Percentiles rank a stretch among this genome's conserved stretches.
These are phyloP conservation scores for Caranx ignobilis DNA, from an alignment of 2,113 vertebrate genomes.

Conservation along the genomic window DNA sequence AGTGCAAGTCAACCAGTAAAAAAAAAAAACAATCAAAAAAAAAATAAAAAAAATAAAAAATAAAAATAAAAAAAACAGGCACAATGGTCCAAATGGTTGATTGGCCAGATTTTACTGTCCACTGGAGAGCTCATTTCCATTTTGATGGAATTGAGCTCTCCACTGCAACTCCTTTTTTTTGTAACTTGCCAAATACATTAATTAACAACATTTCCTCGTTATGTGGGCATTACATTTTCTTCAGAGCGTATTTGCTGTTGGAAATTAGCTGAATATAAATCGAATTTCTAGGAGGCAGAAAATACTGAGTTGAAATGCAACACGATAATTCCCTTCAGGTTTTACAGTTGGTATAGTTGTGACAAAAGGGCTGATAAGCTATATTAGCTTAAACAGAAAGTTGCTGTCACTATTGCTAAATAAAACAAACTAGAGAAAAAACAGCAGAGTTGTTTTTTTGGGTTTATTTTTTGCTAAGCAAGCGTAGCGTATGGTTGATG, in stretches of 20 bases:
- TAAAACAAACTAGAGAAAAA: neutral
- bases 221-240: neutral
- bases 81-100: neutral
- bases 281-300: neutral
- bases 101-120: neutral
- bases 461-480: neutral
- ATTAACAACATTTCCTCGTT: neutral
- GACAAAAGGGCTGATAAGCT: neutral
- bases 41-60: too few species aligned
- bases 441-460: neutral
- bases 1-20: neutral
- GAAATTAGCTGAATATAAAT: neutral
- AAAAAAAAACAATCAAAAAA: neutral
- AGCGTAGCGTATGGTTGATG: neutral
- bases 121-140: neutral
- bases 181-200: neutral
- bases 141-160: neutral
- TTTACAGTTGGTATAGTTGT: neutral
- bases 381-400: neutral
- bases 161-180: neutral
- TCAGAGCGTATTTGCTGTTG: neutral
- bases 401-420: too few species aligned
- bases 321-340: neutral
- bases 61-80: too few species aligned
- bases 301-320: neutral